Evolutionary conservation across 1,140 invertebrate genomes (phyloP).

Genomic region (Papilio polyxenes): DNA sequence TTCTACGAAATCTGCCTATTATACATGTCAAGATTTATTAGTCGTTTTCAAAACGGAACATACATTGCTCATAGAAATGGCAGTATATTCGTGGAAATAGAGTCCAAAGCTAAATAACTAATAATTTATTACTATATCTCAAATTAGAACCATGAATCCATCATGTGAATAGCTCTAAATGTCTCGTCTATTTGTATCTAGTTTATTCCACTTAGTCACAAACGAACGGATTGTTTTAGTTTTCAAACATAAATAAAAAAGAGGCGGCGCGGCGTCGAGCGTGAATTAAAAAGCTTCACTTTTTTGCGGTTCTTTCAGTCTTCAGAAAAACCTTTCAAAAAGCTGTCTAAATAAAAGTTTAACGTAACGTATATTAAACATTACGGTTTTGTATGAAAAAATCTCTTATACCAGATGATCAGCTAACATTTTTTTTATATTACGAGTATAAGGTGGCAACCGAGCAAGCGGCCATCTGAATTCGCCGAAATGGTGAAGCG

Average conservation of each 20-base stretch:
- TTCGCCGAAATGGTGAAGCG: no score
- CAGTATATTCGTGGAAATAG: no score
- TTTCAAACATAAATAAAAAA: slow-evolving; percentile 16
- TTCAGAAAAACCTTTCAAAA: slow-evolving; percentile 16
- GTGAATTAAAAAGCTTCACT: slow-evolving; percentile 23
- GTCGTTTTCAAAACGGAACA: no score
- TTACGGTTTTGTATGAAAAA: neutral
- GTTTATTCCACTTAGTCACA: slow-evolving; percentile 17
- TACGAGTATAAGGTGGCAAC: no score
- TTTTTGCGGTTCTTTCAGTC: slow-evolving; percentile 16
- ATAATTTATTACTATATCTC: neutral
- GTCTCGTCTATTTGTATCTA: neutral
- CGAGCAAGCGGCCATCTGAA: no score
- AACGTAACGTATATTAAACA: slow-evolving; percentile 17
- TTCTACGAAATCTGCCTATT: no score
- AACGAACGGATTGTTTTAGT: neutral
- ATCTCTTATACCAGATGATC: neutral
- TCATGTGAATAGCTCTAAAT: neutral
- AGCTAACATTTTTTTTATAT: no score
- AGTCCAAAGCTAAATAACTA: neutral
- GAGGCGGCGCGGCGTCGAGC: slow-evolving; percentile 4
- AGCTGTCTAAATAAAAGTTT: slow-evolving; percentile 10
- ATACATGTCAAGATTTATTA: no score
- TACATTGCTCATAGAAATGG: no score
- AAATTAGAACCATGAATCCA: neutral